Evolutionary conservation across 2,797 vertebrate genomes (phyloP).

Genomic region (Peromyscus nudipes): DNA sequence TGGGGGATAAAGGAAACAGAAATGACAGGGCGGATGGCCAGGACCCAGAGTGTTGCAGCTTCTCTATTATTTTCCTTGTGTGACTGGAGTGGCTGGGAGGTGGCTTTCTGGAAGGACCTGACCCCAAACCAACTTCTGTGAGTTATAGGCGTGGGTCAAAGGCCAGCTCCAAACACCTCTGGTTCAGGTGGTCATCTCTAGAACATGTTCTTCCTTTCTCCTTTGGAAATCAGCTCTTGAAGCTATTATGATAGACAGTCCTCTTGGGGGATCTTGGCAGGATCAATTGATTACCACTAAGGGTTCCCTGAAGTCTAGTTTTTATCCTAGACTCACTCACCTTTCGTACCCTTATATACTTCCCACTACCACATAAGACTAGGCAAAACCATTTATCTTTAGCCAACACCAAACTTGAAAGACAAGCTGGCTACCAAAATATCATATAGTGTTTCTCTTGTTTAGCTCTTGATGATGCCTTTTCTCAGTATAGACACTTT

Average conservation of each 20-base stretch:
- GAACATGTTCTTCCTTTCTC: not conserved
- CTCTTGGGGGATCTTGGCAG: constrained; percentile 36
- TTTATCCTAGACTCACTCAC: constrained; percentile 42
- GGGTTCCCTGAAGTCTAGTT: constrained; percentile 46
- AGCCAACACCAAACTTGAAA: constrained; percentile 24
- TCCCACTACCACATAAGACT: not conserved
- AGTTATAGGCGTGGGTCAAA: not conserved
- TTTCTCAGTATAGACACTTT: not conserved
- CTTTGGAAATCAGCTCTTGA: not conserved
- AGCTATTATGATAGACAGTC: not conserved
- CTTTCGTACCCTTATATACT: not conserved
- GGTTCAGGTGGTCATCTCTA: not conserved
- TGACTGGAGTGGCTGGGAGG: not conserved
- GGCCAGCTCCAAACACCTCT: not conserved
- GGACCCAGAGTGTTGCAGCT: not conserved
- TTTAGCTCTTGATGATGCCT: not conserved
- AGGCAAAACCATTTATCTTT: not conserved
- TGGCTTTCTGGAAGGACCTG: not conserved
- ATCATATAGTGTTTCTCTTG: not conserved
- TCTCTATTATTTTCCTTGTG: not conserved
- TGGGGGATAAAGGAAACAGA: not conserved
- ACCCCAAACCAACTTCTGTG: not conserved
- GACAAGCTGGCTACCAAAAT: not conserved
- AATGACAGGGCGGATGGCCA: not conserved
- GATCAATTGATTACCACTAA: not conserved